Percentiles rank a stretch among this genome's conserved stretches.
phyloP scores from a whole-genome alignment of 1,140 invertebrate species.

The Plectus sambesii region DNA sequence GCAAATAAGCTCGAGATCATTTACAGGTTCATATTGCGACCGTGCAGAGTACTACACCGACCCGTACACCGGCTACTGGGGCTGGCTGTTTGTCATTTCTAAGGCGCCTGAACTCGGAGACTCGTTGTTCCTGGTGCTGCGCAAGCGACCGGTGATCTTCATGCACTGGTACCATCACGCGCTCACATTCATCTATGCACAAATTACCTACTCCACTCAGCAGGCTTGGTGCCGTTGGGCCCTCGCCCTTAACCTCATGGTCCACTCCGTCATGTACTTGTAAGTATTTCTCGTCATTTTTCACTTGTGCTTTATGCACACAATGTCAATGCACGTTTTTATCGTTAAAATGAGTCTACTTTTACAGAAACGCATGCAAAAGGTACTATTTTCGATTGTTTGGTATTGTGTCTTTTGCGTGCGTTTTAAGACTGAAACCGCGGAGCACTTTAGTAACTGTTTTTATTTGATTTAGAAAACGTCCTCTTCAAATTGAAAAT shows the following conservation, averaged over 20 bases:
- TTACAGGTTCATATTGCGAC: slow-evolving; percentile 40
- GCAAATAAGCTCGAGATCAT: slow-evolving; percentile 5
- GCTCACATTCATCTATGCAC: slow-evolving; percentile 52
- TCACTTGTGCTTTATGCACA: neutral
- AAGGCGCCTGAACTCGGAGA: slow-evolving; percentile 54
- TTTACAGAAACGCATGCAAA: slow-evolving; percentile 3
- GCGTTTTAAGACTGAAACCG: too few relatives aligned
- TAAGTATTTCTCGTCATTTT: slow-evolving; percentile 21
- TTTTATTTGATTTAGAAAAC: too few relatives aligned
- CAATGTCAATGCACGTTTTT: slow-evolving; percentile 1
- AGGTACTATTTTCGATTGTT: neutral
- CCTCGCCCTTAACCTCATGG: slow-evolving; percentile 52
- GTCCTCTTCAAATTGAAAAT: too few relatives aligned
- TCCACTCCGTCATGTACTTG: slow-evolving; percentile 47
- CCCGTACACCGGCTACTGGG: slow-evolving; percentile 49
- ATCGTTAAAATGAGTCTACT: slow-evolving; percentile 1
- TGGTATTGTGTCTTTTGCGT: too few relatives aligned
- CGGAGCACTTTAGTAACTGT: neutral
- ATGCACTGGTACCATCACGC: slow-evolving; percentile 56
- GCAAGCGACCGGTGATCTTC: slow-evolving; percentile 54
- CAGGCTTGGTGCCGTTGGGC: slow-evolving; percentile 51
- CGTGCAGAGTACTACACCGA: slow-evolving; percentile 40
- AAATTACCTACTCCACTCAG: slow-evolving; percentile 51
- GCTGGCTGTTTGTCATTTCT: slow-evolving; percentile 51
- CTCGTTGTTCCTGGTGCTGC: slow-evolving; percentile 52